Percentiles rank a stretch among this genome's conserved stretches.
These are phyloP conservation scores for Caranx melampygus DNA, from an alignment of 2,113 vertebrate species.

Conservation along the genomic window DNA sequence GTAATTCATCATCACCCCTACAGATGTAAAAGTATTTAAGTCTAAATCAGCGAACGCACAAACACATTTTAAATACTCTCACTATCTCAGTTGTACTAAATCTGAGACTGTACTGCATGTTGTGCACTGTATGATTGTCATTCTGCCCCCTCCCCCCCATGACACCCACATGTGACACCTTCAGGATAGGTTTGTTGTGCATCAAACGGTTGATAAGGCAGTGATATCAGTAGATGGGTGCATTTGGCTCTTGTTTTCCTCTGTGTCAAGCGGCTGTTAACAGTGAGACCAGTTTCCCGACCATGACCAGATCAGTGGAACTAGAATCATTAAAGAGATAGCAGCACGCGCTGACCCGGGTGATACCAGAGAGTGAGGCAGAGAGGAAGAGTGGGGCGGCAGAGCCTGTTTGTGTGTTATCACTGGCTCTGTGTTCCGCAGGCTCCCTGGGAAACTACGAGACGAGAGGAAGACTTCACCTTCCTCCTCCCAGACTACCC, in stretches of 20 bases:
- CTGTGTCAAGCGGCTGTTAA: constrained; percentile 72
- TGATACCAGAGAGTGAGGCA: constrained; percentile 79
- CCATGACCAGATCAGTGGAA: constrained; percentile 69
- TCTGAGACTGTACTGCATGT: constrained; percentile 9
- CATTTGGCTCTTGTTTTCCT: constrained; percentile 63
- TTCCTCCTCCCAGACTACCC: constrained; percentile 73
- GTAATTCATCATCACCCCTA: constrained; percentile 60
- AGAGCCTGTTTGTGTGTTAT: constrained; percentile 90
- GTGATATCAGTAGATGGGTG: constrained; percentile 34
- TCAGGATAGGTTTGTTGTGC: constrained; percentile 24
- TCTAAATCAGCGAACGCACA: constrained; percentile 44
- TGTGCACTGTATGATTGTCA: not conserved
- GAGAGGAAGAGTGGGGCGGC: constrained; percentile 53
- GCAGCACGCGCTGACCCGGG: constrained; percentile 84
- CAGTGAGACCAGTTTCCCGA: constrained; percentile 64
- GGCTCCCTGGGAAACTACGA: constrained; percentile 83
- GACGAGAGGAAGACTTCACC: constrained; percentile 93
- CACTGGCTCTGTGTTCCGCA: constrained; percentile 88
- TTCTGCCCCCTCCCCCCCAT: not conserved
- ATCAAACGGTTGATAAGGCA: constrained; percentile 46
- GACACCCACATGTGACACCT: constrained; percentile 20
- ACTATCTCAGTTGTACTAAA: constrained; percentile 11
- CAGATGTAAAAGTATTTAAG: constrained; percentile 58
- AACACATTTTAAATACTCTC: constrained; percentile 37
- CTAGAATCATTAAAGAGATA: constrained; percentile 90